phyloP scores from a whole-genome alignment of 2,888 invertebrate species.

The Pomacea canaliculata region DNA sequence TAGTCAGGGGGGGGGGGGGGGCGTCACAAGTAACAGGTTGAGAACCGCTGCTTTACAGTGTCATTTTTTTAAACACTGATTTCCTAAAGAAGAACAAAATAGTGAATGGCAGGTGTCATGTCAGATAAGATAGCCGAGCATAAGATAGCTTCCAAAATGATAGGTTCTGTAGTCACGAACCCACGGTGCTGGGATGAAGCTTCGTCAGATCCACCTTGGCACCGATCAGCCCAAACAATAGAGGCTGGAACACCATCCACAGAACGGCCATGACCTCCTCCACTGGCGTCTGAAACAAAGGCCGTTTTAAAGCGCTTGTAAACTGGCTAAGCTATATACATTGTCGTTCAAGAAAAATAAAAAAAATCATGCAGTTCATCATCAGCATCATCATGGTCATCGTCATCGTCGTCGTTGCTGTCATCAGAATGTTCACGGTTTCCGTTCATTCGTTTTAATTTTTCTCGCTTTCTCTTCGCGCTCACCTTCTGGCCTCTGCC shows the following conservation, averaged over 20 bases:
- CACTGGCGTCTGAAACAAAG: slow-evolving; percentile 70
- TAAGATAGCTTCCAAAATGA: neutral
- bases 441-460: too few species aligned
- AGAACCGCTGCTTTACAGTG: too few species aligned
- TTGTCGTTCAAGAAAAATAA: too few species aligned
- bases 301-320: too few species aligned
- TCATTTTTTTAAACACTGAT: too few species aligned
- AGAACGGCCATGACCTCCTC: slow-evolving; percentile 89
- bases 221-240: slow-evolving; percentile 93
- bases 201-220: slow-evolving; percentile 83
- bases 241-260: slow-evolving; percentile 97
- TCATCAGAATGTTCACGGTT: neutral
- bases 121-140: too few species aligned
- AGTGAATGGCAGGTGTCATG: too few species aligned
- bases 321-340: too few species aligned
- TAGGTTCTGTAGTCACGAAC: slow-evolving; percentile 35
- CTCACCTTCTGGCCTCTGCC: slow-evolving; percentile 18
- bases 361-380: neutral
- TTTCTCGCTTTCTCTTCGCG: too few species aligned
- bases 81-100: too few species aligned
- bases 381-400: neutral
- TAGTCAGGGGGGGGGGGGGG: too few species aligned
- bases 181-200: slow-evolving; percentile 71
- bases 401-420: neutral
- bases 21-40: too few species aligned